Base-by-base conservation (phyloP, 2,888 invertebrate species). In the Cantharis rustica region DNA sequence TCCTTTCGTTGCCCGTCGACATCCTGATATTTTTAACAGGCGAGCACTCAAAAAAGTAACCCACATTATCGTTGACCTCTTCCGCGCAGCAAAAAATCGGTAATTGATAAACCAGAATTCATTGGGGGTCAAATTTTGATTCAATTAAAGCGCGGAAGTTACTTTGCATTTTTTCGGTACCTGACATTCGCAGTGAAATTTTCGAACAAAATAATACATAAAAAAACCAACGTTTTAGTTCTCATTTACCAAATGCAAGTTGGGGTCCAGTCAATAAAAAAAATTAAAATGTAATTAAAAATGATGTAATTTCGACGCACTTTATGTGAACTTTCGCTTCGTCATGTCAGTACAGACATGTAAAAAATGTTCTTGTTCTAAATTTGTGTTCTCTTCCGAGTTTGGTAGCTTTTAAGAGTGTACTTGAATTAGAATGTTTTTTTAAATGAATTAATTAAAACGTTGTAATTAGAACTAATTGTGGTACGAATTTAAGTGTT, bases 271-370 rank as follows among this genome's bases (percentile, higher is more conserved):
- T 76, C 72, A 78, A 78, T 78, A 78, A 74, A 78, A 78, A 66
- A 76, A 78, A 78, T 78, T 78, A 78, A 78, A 76, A 74, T 76
- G 79, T 76, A 79, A 79, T 79, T 79, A 79, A 79, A 79, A 76
- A 76, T 79, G 76, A 79, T 76, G 79, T 79, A 78, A 78, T 73
- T 70, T 72, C 73, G 68, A 78, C 78, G 75, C 78, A 75, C 73
- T 75, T 78, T 77, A 75, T 72, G 71, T 70, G 75, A 77, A 77
- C 75, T 77, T 66, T 77, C 74, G 77, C 77, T 73, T 73, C 73
- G 77, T 77, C 77, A 77, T 73, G 71, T 68, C 68, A 16, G 77
- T 77, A 77, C 75, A 77, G 69, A 17, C 77, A 17, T 62, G 15
- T 16, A 71, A 74, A 73, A 71, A 69, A 73, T 68, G 71, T 71